These are phyloP conservation scores for Tupaia tana DNA, from an alignment of 2,113 vertebrate species.

Conservation along the genomic window DNA sequence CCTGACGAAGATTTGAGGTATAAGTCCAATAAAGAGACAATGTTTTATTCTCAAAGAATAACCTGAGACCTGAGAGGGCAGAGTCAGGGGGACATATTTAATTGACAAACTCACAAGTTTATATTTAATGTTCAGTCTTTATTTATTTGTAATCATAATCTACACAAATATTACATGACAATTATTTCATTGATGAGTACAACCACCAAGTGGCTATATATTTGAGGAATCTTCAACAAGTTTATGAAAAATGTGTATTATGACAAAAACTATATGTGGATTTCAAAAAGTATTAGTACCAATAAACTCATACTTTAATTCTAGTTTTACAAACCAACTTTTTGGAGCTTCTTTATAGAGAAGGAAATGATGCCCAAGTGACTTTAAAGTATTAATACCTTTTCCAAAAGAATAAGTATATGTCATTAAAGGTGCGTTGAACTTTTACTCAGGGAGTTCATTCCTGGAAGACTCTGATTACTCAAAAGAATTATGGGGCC, in stretches of 20 bases:
- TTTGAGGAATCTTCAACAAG: too few relatives aligned
- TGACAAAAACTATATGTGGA: too few relatives aligned
- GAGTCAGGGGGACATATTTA: background rate
- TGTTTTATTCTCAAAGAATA: background rate
- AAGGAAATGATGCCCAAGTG: background rate
- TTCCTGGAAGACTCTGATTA: constrained; percentile 64
- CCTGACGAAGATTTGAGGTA: background rate
- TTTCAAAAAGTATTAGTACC: too few relatives aligned
- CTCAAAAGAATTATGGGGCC: constrained; percentile 62
- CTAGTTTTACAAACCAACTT: too few relatives aligned
- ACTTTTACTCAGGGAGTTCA: constrained; percentile 65
- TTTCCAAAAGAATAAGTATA: constrained; percentile 55
- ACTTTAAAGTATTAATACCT: background rate
- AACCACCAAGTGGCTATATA: background rate
- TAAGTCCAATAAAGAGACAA: background rate
- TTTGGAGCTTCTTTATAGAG: too few relatives aligned
- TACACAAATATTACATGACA: background rate
- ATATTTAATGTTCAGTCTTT: background rate
- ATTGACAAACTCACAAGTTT: background rate
- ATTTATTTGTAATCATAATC: background rate
- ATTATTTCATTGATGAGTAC: background rate
- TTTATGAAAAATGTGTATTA: too few relatives aligned
- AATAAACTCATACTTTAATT: too few relatives aligned
- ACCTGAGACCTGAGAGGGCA: background rate
- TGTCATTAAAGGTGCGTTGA: constrained; percentile 57